Evolutionary conservation across 2,797 vertebrate genomes (phyloP).

Genomic region (Prionace glauca): DNA sequence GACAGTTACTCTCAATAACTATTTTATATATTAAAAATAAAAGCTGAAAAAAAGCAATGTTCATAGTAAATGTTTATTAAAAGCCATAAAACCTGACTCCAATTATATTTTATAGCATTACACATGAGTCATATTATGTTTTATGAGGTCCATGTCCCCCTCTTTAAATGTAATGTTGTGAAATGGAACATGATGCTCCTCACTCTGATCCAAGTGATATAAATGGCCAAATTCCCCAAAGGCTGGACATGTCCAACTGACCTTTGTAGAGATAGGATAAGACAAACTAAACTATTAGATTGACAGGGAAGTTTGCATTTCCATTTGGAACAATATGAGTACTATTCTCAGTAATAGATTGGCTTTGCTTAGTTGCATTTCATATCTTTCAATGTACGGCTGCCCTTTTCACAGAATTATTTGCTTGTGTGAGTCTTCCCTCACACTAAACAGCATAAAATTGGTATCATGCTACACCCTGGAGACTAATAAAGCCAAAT

Average conservation of each 20-base stretch:
- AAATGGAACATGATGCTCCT: slow-evolving; percentile 27
- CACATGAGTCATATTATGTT: background rate
- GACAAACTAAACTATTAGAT: background rate
- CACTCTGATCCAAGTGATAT: slow-evolving; percentile 5
- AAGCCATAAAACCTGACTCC: slow-evolving; percentile 6
- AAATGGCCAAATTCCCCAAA: slow-evolving; percentile 5
- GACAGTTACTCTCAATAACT: background rate
- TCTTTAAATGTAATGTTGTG: slow-evolving; percentile 5
- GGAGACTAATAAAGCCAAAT: background rate
- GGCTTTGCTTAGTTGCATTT: background rate
- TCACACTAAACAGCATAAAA: background rate
- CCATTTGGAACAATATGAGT: background rate
- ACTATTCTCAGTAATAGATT: background rate
- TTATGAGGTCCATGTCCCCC: slow-evolving; percentile 8
- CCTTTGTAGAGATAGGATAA: background rate
- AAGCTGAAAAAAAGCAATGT: background rate
- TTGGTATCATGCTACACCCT: background rate
- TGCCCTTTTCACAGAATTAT: background rate
- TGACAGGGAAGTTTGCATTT: background rate
- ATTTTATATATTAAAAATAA: slow-evolving; percentile 17
- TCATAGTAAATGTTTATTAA: background rate
- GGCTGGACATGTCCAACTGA: background rate
- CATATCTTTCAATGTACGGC: background rate
- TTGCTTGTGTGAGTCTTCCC: background rate
- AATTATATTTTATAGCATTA: slow-evolving; percentile 17